Conservation (phyloP, 2,113 vertebrate species). For the Sterrhoptilus dennistouni region DNA sequence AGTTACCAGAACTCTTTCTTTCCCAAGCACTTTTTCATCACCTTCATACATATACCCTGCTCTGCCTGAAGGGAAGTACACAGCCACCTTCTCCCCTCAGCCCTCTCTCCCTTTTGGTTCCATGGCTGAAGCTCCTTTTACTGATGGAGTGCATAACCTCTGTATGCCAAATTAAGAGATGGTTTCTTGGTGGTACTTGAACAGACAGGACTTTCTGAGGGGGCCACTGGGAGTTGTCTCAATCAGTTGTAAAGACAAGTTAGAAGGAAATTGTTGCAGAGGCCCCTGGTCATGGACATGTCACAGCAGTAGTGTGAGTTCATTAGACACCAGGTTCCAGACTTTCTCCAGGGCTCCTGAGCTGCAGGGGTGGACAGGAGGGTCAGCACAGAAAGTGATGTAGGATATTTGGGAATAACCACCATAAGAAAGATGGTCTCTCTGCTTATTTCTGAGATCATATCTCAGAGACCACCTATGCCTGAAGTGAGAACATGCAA, state of each 20-base stretch:
- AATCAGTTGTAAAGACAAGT: background rate
- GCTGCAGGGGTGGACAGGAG: background rate
- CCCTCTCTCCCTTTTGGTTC: background rate
- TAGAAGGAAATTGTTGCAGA: background rate
- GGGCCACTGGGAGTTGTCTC: background rate
- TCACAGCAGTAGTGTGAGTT: background rate
- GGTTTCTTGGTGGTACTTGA: background rate
- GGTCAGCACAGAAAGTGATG: background rate
- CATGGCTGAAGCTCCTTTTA: background rate
- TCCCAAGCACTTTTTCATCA: background rate
- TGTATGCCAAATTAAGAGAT: background rate
- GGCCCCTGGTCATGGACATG: background rate
- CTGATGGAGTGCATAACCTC: background rate
- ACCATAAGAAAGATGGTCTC: background rate
- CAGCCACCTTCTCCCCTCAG: background rate
- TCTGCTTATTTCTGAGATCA: background rate
- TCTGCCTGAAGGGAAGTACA: background rate
- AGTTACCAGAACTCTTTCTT: background rate
- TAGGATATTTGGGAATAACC: background rate
- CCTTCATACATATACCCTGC: background rate
- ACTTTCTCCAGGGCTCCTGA: background rate
- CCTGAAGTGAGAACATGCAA: background rate
- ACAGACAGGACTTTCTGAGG: background rate
- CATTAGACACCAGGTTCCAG: background rate
- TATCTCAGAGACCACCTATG: background rate